Base-by-base conservation (phyloP, 1,140 invertebrate genomes). In the Centruroides vittatus region DNA sequence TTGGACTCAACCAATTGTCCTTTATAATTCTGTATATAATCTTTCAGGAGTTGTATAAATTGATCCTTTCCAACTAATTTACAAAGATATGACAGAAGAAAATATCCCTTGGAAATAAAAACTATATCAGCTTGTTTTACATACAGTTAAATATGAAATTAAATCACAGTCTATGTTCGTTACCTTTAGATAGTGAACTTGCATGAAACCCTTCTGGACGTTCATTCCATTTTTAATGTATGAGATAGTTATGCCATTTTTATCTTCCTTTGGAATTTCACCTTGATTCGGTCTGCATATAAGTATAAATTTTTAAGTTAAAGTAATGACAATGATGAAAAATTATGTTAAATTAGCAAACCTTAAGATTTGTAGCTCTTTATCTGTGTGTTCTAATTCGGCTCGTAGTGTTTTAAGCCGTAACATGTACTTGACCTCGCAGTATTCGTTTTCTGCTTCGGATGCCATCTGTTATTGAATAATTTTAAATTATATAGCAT, bases 171-270 rank as follows among this genome's bases (percentile, higher is more conserved):
- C 41, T 41, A 8, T 41, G 8, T 41, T 41, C 8, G 8, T 52
- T 11, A 64, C 62, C 61, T 74, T 75, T 10, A 74, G 63, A 57
- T 75, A 75, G 66, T 78, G 78, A 47, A 78, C 73, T 65, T 78
- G 76, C 49, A 73, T 70, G 58, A 77, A 76, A 50, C 67, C 65
- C 66, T 78, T 78, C 12, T 73, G 67, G 3, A 72, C 69, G 60
- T 76, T 75, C 58, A 75, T 69, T n/a, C 76, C 78, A 73, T 79
- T 75, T 61, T 72, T 74, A 0, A 77, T 68, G 67, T 65, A 70
- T 54, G 55, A 10, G 12, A 51, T 47, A 53, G 52, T 52, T 9
- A 63, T 13, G 9, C 61, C 23, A 63, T 65, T 11, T 54, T 62
- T 61, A 12, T 66, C 52, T 58, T 62, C 35, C 48, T 35, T 48